Evolutionary conservation across 2,888 invertebrate genomes (phyloP), one percentile per base, ranked within the genome.

Genomic region (Amphipoea oculea): DNA sequence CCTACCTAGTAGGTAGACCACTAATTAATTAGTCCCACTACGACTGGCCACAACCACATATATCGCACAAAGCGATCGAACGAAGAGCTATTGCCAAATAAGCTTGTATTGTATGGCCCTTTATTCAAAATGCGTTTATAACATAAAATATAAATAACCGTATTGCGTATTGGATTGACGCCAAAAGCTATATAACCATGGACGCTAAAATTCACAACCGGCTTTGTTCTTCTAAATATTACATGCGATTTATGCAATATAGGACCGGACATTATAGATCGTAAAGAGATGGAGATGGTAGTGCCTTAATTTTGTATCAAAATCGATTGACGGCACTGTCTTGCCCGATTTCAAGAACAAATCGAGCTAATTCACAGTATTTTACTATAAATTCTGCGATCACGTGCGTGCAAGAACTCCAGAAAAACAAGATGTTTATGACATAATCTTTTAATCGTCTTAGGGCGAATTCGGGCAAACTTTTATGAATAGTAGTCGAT

Each of bases 161-260:
- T 88, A 88, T 81, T 85, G 86, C 84, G 81, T 78, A 89, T 83
- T 88, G 88, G 88, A 89, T 78, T 78, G 75, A 78, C 75, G 88
- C 88, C 88, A 88, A 88, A 77, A 71, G 73, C 79, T 80, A 80
- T 86, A 86, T 78, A 86, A 77, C 71, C 78, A 80, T 82, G 73
- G 73, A 66, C 75, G 86, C 80, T 73, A 82, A 88, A 89, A 78
- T 88, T 79, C 69, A 68, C 73, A 88, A 75, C 68, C 42, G 63
- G 83, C 83, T 89, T 88, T 88, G 78, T 89, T 83, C 88, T 78
- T 82, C 81, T 86, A 88, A 89, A 88, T 89, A 89, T 89, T 89
- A 68, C 76, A 85, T 70, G 66, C 70, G 76, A 88, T 89, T 82
- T 82, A 79, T 76, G 78, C 76, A 67, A 79, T 70, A 68, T 57